phyloP scores from a whole-genome alignment of 2,113 vertebrate genomes.

The Delphinapterus leucas region DNA sequence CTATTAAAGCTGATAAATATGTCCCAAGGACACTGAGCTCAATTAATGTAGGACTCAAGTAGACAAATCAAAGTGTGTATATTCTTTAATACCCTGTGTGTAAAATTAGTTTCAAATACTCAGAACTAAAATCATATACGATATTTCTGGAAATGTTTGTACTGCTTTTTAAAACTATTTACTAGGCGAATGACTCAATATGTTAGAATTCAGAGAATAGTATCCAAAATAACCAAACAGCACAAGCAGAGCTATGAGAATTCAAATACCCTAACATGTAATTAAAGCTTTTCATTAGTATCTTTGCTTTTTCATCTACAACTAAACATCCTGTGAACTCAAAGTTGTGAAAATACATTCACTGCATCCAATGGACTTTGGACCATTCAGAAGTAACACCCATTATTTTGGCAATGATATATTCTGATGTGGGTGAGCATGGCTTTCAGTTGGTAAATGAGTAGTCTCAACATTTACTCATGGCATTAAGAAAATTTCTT shows the following conservation, averaged over 20 bases:
- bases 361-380: background rate
- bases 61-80: background rate
- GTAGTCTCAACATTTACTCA: background rate
- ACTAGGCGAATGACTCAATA: background rate
- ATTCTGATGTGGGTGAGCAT: background rate
- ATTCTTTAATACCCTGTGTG: background rate
- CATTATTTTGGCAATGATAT: background rate
- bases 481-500: background rate
- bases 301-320: background rate
- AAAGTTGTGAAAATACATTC: background rate
- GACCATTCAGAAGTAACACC: background rate
- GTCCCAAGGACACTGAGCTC: background rate
- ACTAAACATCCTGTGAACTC: background rate
- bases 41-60: background rate
- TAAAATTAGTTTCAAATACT: background rate
- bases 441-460: background rate
- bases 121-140: background rate
- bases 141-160: background rate
- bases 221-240: background rate
- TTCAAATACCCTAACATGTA: background rate
- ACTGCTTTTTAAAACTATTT: background rate
- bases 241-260: background rate
- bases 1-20: background rate
- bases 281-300: background rate
- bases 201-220: background rate